phyloP scores from a whole-genome alignment of 2,113 vertebrate genomes.

The Sterna hirundo region DNA sequence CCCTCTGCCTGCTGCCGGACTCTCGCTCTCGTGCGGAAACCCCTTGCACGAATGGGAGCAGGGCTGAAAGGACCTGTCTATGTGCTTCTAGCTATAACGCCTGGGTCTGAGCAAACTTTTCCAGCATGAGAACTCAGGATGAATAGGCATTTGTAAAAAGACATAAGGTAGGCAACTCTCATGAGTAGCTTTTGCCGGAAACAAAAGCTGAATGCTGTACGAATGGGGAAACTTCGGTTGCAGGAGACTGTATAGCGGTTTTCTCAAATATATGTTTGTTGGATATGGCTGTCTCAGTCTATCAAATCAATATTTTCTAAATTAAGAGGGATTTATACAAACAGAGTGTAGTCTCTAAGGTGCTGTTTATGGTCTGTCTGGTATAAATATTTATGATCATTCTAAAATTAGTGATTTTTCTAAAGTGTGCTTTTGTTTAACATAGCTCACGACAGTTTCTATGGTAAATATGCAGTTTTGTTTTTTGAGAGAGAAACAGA shows the following conservation, averaged over 20 bases:
- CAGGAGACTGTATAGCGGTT: neutral
- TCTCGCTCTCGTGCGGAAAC: neutral
- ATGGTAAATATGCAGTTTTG: neutral
- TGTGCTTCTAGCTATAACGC: neutral
- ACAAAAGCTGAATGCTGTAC: neutral
- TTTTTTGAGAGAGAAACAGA: neutral
- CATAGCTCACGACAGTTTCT: neutral
- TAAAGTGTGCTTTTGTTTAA: neutral
- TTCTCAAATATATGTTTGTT: neutral
- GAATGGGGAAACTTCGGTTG: neutral
- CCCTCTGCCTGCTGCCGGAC: accelerated
- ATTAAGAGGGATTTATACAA: neutral
- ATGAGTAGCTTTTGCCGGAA: neutral
- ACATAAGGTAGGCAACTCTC: neutral
- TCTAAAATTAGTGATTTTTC: conserved; percentile 16
- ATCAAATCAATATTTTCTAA: neutral
- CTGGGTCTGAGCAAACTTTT: neutral
- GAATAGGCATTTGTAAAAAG: neutral
- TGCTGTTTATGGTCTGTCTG: conserved; percentile 1
- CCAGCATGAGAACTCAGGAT: neutral
- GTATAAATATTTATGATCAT: conserved; percentile 14
- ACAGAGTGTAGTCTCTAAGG: neutral
- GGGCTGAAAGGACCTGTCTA: neutral
- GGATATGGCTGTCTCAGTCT: neutral
- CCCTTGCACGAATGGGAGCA: accelerated